Percentiles rank a stretch among this genome's conserved stretches.
These are phyloP conservation scores for Leptinotarsa tumamoca DNA, from an alignment of 2,888 invertebrate genomes.

Conservation along the genomic window DNA sequence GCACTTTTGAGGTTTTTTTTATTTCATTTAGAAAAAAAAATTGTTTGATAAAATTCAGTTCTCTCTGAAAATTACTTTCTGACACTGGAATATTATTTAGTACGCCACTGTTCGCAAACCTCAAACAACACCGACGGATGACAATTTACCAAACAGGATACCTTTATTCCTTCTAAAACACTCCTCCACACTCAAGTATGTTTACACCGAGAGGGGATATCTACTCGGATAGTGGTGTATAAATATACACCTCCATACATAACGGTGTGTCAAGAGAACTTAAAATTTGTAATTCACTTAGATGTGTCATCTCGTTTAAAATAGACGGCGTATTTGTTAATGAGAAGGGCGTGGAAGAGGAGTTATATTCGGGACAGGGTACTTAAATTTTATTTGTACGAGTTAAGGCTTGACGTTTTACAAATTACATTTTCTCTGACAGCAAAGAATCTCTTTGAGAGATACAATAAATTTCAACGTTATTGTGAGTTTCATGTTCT, in stretches of 20 bases:
- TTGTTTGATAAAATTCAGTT: too few relatives aligned
- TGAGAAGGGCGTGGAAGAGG: constrained; percentile 22
- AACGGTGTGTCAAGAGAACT: constrained; percentile 20
- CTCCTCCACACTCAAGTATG: constrained; percentile 22
- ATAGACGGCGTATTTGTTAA: constrained; percentile 24
- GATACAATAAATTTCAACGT: constrained; percentile 6
- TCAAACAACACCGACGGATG: constrained; percentile 18
- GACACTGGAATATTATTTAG: not conserved
- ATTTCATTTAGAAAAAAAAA: too few relatives aligned
- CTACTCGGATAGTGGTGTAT: constrained; percentile 13
- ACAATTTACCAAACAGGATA: constrained; percentile 19
- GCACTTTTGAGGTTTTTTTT: too few relatives aligned
- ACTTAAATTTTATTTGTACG: constrained; percentile 25
- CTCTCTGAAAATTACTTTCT: too few relatives aligned
- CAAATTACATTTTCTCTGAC: constrained; percentile 21
- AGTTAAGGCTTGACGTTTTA: constrained; percentile 19
- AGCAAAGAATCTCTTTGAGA: not conserved
- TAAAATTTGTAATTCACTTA: constrained; percentile 29
- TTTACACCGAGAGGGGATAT: constrained; percentile 18
- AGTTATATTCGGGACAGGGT: constrained; percentile 18
- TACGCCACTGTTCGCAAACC: not conserved
- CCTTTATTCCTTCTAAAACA: constrained; percentile 5
- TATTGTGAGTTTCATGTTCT: constrained; percentile 4
- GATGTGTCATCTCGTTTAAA: constrained; percentile 24
- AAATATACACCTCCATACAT: constrained; percentile 26